These are phyloP conservation scores for Phalacrocorax carbo DNA, from an alignment of 2,113 vertebrate genomes.

Conservation along the genomic window DNA sequence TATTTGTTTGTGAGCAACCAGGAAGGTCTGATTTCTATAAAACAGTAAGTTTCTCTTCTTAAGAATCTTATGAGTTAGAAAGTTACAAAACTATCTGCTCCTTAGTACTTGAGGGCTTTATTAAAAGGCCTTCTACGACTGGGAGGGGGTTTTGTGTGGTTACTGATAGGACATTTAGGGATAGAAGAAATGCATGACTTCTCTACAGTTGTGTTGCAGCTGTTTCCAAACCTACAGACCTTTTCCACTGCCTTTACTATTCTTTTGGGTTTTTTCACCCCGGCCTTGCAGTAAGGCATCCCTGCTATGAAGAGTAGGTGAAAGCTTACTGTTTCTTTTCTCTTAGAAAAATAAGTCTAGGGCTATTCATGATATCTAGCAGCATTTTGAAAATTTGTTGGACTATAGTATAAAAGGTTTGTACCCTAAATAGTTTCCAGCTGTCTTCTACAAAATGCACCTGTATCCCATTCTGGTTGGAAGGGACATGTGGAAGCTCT, in stretches of 20 bases:
- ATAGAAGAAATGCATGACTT: background rate
- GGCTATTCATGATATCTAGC: background rate
- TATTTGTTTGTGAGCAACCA: background rate
- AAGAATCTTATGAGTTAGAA: background rate
- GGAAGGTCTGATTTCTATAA: background rate
- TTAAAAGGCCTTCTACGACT: background rate
- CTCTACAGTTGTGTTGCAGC: background rate
- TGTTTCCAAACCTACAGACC: background rate
- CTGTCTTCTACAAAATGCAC: background rate
- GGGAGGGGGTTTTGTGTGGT: fast-evolving
- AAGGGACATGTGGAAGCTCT: background rate
- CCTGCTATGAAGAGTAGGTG: background rate
- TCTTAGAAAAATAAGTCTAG: background rate
- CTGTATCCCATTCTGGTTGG: background rate
- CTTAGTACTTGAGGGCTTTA: background rate
- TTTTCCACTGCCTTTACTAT: background rate
- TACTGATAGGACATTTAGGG: background rate
- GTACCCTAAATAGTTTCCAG: background rate
- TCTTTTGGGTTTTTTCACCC: background rate
- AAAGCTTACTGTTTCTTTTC: background rate
- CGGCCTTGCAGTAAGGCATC: background rate
- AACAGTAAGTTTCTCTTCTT: background rate
- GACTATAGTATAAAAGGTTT: background rate
- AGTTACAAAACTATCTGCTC: background rate
- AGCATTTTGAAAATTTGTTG: background rate